Evolutionary conservation across 2,888 invertebrate genomes (phyloP).

Genomic region (Bellardia bayeri): DNA sequence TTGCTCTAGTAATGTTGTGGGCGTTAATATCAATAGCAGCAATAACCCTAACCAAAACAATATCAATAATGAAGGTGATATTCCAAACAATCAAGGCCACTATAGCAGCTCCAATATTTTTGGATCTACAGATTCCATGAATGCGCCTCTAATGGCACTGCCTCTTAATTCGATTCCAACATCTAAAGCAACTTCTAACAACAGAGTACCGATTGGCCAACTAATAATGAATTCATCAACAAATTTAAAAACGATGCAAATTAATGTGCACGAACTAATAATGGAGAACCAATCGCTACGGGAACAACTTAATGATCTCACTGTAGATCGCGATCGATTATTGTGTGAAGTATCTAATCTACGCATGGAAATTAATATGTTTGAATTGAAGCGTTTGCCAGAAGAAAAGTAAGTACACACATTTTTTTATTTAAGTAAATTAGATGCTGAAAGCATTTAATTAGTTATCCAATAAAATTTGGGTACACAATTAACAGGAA

Average conservation of each 20-base stretch:
- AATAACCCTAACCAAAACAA: neutral
- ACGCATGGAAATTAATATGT: slow-evolving; percentile 84
- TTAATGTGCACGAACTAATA: slow-evolving; percentile 81
- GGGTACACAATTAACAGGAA: too few relatives aligned
- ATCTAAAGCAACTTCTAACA: slow-evolving; percentile 2
- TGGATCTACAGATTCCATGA: slow-evolving; percentile 68
- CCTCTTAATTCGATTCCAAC: neutral
- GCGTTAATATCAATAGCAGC: slow-evolving; percentile 22
- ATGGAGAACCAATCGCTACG: slow-evolving; percentile 81
- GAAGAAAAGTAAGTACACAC: slow-evolving; percentile 82
- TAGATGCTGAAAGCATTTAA: too few relatives aligned
- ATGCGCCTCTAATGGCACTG: slow-evolving; percentile 48
- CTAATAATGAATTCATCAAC: slow-evolving; percentile 24
- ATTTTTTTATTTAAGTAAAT: too few relatives aligned
- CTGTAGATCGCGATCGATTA: slow-evolving; percentile 82
- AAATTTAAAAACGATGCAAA: slow-evolving; percentile 74
- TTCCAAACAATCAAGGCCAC: slow-evolving; percentile 31
- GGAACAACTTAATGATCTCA: slow-evolving; percentile 82
- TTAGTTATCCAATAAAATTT: too few relatives aligned
- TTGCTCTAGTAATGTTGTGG: slow-evolving; percentile 65
- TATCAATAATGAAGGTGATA: slow-evolving; percentile 25
- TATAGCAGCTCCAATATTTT: slow-evolving; percentile 58
- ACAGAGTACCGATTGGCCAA: neutral
- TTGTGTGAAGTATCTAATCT: slow-evolving; percentile 83
- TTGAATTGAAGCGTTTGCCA: slow-evolving; percentile 83